Evolutionary conservation across 2,888 invertebrate genomes (phyloP).

Genomic region (Cephus pygmeus): DNA sequence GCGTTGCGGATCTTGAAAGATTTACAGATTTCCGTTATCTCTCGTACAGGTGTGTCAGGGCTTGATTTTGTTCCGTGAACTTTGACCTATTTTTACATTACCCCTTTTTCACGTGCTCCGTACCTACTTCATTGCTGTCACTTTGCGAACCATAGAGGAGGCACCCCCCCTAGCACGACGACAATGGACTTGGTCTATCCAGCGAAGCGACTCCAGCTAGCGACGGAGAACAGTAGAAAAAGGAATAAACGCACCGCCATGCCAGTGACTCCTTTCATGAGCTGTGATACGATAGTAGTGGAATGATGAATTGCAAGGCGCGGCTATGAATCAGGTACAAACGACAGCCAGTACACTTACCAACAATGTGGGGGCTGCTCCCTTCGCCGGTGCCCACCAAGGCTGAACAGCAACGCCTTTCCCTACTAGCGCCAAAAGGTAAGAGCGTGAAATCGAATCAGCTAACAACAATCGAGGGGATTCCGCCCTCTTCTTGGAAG

Average conservation of each 20-base stretch:
- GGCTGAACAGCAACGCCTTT: constrained; percentile 50
- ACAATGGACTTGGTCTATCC: not conserved
- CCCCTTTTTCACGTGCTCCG: not conserved
- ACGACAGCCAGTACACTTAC: constrained; percentile 53
- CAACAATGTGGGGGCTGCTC: constrained; percentile 52
- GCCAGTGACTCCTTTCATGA: not conserved
- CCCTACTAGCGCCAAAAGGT: constrained; percentile 15
- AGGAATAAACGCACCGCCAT: not conserved
- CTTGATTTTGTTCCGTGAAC: not conserved
- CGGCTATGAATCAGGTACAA: constrained; percentile 55
- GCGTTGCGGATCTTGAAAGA: not conserved
- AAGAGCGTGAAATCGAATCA: constrained; percentile 2
- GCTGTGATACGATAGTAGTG: constrained; percentile 41
- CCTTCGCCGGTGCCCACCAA: constrained; percentile 49
- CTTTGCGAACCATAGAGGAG: not conserved
- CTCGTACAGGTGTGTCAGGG: not conserved
- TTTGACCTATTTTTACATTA: not conserved
- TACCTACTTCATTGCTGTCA: not conserved
- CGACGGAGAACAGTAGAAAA: not conserved
- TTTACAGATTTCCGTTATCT: not conserved
- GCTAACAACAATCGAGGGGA: not conserved
- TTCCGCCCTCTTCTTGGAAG: not conserved
- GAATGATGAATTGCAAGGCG: constrained; percentile 55
- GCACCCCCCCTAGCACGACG: not conserved
- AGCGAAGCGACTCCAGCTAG: not conserved